Conservation (phyloP, 2,113 vertebrate genomes). For the Rhinolophus ferrumequinum region DNA sequence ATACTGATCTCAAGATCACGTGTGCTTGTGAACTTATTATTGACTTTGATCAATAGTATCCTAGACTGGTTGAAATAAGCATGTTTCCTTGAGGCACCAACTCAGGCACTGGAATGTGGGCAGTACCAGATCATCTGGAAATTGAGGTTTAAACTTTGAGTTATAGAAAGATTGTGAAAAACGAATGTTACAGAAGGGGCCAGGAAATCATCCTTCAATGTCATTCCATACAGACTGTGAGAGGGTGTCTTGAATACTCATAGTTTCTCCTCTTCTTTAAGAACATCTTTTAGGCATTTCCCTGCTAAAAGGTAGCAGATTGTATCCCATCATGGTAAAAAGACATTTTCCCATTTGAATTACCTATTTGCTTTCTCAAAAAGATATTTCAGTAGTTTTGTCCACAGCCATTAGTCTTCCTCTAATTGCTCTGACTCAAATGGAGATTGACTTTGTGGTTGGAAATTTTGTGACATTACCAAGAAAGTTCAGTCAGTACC, state of each 20-base stretch:
- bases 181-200: not conserved
- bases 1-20: not conserved
- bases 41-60: not conserved
- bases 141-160: not conserved
- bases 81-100: not conserved
- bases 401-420: slow-evolving; percentile 77
- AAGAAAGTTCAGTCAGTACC: slow-evolving; percentile 73
- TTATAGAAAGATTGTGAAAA: not conserved
- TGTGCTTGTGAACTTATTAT: not conserved
- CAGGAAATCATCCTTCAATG: not conserved
- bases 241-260: not conserved
- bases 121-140: not conserved
- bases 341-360: slow-evolving; percentile 28
- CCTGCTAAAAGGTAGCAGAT: not conserved
- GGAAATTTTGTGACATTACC: slow-evolving; percentile 80
- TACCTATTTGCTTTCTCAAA: slow-evolving; percentile 56
- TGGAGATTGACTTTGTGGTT: slow-evolving; percentile 75
- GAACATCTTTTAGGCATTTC: not conserved
- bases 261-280: not conserved
- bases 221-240: not conserved
- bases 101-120: not conserved
- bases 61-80: not conserved
- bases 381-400: slow-evolving; percentile 64
- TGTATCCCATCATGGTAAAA: not conserved
- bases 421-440: slow-evolving; percentile 80